Conservation (phyloP, 2,797 vertebrate species). For the Micropoecilia bifurca region DNA sequence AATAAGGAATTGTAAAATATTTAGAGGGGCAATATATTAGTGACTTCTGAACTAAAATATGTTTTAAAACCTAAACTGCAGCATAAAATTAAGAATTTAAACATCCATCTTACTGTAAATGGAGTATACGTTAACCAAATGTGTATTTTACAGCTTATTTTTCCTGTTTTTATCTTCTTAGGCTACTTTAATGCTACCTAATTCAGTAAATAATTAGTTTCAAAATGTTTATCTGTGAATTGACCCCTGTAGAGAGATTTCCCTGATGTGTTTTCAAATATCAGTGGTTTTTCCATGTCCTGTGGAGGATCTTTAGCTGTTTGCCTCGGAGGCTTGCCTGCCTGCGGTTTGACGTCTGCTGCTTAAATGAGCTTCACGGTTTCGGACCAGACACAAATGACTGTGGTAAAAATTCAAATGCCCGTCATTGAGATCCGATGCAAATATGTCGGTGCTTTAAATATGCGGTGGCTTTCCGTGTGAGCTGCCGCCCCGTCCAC, state of each 20-base stretch:
- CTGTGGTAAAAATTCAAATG: conserved; percentile 82
- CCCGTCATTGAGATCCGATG: conserved; percentile 79
- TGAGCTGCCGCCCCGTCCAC: conserved; percentile 30
- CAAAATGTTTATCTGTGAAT: neutral
- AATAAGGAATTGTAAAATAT: neutral
- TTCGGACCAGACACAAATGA: conserved; percentile 78
- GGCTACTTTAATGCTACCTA: neutral
- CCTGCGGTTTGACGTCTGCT: conserved; percentile 71
- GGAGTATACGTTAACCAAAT: neutral
- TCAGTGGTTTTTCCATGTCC: neutral
- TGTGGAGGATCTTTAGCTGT: neutral
- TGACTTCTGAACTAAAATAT: neutral
- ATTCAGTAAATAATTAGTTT: neutral
- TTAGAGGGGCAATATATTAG: neutral
- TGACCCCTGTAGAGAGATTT: neutral
- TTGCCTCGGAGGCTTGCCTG: conserved; percentile 32
- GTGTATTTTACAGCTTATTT: neutral
- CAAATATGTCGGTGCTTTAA: conserved; percentile 73
- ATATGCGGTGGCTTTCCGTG: conserved; percentile 60
- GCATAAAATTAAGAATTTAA: neutral
- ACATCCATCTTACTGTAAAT: neutral
- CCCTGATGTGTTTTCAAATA: neutral
- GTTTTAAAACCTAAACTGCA: neutral
- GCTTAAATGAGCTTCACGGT: conserved; percentile 80
- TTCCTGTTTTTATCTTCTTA: neutral